Evolutionary conservation across 1,140 invertebrate species (phyloP), one percentile per base, ranked within the genome.

Genomic region (Heliconius nattereri): DNA sequence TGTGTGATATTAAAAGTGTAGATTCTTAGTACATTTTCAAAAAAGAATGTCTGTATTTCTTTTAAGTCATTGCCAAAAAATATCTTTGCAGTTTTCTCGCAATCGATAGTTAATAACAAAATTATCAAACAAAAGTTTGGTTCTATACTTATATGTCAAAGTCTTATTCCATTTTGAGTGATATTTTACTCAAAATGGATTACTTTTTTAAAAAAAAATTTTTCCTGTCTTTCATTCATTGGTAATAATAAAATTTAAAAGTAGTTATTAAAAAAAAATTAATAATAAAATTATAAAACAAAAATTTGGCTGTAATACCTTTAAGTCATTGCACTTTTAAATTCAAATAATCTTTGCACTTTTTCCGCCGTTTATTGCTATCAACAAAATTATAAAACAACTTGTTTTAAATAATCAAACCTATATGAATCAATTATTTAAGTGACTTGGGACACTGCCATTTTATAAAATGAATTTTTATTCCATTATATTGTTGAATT

Each of bases 401-500:
- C 26, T 76, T 60, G 40, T 37, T 70, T 60, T 71, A 70, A 49
- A 70, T 40, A 29, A 66, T 60, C 11, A 66, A 11, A 13, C 11
- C 9, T 26, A 66, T 66, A 29, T 66, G 23, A 29, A 66, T 66
- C 60, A 29, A 66, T 66, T 66, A 66, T 11, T 66, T 66, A 26
- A 66, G 26, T 66, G n/a, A 66, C 16, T 66, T 26, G 78, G 83
- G 75, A 78, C 79, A 81, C 79, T 81, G 79, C 79, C 80, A 79
- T 79, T 78, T 79, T 81, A 20, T 77, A 54, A 75, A 81, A 74
- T 66, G 19, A 66, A 40, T 71, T 75, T 32, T 75, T 80, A 71
- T 76, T 76, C 60, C 23, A 26, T 60, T 35, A 71, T 80, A 75
- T 76, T 80, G 45, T 78, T 75, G 52, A 75, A 71, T 60, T 80